Percentiles rank a stretch among this genome's conserved stretches.
Conservation (phyloP, 2,888 invertebrate genomes). For the Cyclophora albipunctata region DNA sequence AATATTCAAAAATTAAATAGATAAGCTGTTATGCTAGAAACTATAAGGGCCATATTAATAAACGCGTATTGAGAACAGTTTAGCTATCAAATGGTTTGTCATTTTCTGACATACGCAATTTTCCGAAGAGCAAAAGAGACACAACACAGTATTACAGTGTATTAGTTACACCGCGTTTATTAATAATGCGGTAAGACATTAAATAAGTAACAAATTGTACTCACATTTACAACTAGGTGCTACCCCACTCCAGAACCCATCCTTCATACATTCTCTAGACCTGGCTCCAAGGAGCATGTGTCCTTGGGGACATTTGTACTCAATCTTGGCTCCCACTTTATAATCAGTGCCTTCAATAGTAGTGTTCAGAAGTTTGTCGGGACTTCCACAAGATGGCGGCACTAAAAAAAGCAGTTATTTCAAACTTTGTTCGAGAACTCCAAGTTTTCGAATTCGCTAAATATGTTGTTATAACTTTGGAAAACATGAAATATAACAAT, state of each 20-base stretch:
- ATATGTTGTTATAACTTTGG: no score
- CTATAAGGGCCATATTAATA: no score
- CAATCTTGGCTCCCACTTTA: constrained; percentile 80
- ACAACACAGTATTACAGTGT: no score
- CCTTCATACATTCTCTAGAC: constrained; percentile 79
- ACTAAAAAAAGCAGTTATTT: constrained; percentile 61
- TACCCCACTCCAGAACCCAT: constrained; percentile 88
- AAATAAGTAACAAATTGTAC: constrained; percentile 21
- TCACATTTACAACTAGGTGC: constrained; percentile 92
- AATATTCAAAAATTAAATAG: no score
- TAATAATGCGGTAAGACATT: no score
- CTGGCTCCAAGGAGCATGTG: constrained; percentile 84
- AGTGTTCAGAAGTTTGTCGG: constrained; percentile 88
- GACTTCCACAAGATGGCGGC: constrained; percentile 90
- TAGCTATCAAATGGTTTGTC: no score
- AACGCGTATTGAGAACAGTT: no score
- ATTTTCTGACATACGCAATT: no score
- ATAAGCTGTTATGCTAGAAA: no score
- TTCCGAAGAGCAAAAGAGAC: no score
- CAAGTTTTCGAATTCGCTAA: constrained; percentile 14
- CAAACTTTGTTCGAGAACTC: constrained; percentile 18
- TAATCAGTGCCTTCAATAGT: constrained; percentile 83
- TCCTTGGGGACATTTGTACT: constrained; percentile 87
- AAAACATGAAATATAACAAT: no score
- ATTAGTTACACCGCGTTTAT: no score